Evolutionary conservation across 2,797 vertebrate species (phyloP).

Genomic region (Sebastes glaucus): DNA sequence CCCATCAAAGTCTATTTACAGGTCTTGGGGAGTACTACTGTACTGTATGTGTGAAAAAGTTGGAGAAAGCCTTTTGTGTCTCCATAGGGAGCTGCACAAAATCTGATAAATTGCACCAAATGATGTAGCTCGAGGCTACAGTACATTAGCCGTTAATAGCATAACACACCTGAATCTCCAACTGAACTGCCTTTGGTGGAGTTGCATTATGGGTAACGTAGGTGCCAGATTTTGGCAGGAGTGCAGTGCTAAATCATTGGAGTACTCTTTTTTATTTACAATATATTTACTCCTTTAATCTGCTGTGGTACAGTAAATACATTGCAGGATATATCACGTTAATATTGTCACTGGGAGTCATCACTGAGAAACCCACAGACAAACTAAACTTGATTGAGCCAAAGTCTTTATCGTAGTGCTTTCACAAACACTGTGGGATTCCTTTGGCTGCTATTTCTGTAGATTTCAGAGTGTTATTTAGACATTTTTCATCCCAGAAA

Average conservation of each 20-base stretch:
- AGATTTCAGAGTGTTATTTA: slow-evolving; percentile 21
- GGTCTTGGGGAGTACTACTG: neutral
- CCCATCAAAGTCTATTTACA: neutral
- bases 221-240: neutral
- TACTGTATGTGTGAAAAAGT: neutral
- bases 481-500: slow-evolving; percentile 47
- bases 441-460: slow-evolving; percentile 2
- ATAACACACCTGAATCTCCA: neutral
- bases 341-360: neutral
- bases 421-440: neutral
- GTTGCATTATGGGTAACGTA: neutral
- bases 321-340: neutral
- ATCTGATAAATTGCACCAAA: neutral
- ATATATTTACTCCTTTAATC: neutral
- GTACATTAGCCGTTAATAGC: neutral
- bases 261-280: neutral
- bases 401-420: neutral
- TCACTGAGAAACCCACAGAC: neutral
- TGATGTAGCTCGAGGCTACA: neutral
- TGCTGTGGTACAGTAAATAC: neutral
- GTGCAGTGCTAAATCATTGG: neutral
- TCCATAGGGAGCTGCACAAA: neutral
- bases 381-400: slow-evolving; percentile 10
- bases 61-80: neutral
- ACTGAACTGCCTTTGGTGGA: neutral